Percentiles rank a stretch among this genome's conserved stretches.
Conservation (phyloP, 2,888 invertebrate species). For the Zaprionus lineosus region DNA sequence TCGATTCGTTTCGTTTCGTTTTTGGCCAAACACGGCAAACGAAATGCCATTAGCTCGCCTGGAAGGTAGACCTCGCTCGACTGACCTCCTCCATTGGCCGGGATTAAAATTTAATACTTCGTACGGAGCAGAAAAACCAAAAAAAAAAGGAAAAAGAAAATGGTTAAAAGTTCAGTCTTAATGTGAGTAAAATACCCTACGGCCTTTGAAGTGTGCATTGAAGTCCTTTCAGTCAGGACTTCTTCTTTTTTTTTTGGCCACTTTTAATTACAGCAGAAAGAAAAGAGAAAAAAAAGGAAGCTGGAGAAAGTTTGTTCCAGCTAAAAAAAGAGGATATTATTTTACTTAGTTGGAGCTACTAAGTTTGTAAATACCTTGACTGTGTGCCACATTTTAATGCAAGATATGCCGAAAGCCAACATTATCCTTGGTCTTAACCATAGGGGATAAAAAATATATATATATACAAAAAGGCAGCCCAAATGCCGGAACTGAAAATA, state of each 20-base stretch:
- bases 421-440: slow-evolving; percentile 3
- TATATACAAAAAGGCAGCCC: too few relatives aligned
- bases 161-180: not conserved
- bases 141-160: slow-evolving; percentile 6
- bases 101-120: slow-evolving; percentile 57
- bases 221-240: too few relatives aligned
- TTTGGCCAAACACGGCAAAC: slow-evolving; percentile 3
- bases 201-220: too few relatives aligned
- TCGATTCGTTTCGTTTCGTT: slow-evolving; percentile 27
- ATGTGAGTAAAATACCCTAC: not conserved
- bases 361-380: too few relatives aligned
- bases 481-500: slow-evolving; percentile 5
- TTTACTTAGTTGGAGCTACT: too few relatives aligned
- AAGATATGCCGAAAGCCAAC: too few relatives aligned
- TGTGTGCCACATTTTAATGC: too few relatives aligned
- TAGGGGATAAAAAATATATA: not conserved
- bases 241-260: too few relatives aligned
- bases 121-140: not conserved
- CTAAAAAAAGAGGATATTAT: too few relatives aligned
- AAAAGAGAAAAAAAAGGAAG: too few relatives aligned
- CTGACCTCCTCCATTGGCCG: slow-evolving; percentile 18
- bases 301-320: too few relatives aligned
- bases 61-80: slow-evolving; percentile 11
- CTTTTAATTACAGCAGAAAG: too few relatives aligned
- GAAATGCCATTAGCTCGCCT: slow-evolving; percentile 52